Evolutionary conservation across 2,113 vertebrate genomes (phyloP).

Genomic region (Atractosteus spatula): DNA sequence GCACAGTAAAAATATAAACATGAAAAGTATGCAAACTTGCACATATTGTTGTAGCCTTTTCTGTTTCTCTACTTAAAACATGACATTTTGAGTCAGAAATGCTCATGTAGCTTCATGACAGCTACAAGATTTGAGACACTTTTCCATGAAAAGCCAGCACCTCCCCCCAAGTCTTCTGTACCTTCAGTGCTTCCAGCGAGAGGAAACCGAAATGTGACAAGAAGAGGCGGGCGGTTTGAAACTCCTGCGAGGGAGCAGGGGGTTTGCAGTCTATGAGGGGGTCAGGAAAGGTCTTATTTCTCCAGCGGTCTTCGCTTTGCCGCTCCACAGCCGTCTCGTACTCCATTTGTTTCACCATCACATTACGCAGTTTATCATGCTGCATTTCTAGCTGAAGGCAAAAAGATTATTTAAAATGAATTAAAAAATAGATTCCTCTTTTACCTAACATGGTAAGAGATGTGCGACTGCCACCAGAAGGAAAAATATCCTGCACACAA

Average conservation of each 20-base stretch:
- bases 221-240: slow-evolving; percentile 92
- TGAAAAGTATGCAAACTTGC: no score
- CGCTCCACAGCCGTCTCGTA: slow-evolving; percentile 84
- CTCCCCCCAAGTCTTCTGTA: slow-evolving; percentile 35
- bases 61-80: no score
- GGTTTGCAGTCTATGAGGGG: slow-evolving; percentile 86
- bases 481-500: no score
- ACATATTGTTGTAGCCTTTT: no score
- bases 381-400: slow-evolving; percentile 79
- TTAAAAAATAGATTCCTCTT: background rate
- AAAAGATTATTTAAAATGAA: background rate
- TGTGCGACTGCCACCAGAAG: no score
- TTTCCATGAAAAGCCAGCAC: no score
- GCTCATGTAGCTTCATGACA: no score
- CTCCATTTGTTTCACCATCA: slow-evolving; percentile 86
- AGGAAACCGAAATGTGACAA: slow-evolving; percentile 94
- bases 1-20: no score
- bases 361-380: slow-evolving; percentile 81
- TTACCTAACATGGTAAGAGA: no score
- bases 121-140: no score
- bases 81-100: no score
- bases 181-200: slow-evolving; percentile 90
- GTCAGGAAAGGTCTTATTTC: slow-evolving; percentile 81
- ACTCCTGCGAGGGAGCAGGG: slow-evolving; percentile 84
- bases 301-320: slow-evolving; percentile 77